phyloP scores from a whole-genome alignment of 2,113 vertebrate genomes.

The Atlantisia rogersi region DNA sequence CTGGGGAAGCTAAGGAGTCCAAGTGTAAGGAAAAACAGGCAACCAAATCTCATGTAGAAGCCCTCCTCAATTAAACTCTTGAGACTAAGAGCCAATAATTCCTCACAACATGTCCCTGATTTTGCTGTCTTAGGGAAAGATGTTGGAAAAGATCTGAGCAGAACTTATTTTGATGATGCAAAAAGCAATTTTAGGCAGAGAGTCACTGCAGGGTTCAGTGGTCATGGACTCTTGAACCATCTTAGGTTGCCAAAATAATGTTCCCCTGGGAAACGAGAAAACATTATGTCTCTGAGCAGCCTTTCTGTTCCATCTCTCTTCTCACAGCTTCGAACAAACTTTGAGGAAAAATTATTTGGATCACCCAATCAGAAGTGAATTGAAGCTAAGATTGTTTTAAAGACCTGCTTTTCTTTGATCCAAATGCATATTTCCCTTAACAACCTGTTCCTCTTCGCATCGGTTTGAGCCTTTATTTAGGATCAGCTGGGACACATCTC shows the following conservation, averaged over 20 bases:
- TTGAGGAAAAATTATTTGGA: neutral
- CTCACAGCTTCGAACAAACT: neutral
- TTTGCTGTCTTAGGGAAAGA: neutral
- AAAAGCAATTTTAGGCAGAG: neutral
- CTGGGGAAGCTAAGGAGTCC: neutral
- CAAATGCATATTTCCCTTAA: neutral
- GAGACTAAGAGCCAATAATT: neutral
- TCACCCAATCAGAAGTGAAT: neutral
- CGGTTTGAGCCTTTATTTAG: neutral
- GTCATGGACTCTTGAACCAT: neutral
- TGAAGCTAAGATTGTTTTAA: neutral
- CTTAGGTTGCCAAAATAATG: neutral
- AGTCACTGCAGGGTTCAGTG: rapidly evolving
- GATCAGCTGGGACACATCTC: neutral
- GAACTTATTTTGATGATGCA: neutral
- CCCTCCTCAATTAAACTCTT: neutral
- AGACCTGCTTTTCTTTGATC: neutral
- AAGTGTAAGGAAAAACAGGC: neutral
- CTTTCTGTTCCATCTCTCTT: neutral
- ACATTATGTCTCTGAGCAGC: neutral
- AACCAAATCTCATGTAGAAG: neutral
- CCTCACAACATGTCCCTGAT: neutral
- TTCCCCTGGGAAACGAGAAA: neutral
- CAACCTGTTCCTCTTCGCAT: neutral
- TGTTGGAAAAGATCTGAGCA: neutral